Evolutionary conservation across 2,797 vertebrate genomes (phyloP).

Genomic region (Typhlichthys subterraneus): DNA sequence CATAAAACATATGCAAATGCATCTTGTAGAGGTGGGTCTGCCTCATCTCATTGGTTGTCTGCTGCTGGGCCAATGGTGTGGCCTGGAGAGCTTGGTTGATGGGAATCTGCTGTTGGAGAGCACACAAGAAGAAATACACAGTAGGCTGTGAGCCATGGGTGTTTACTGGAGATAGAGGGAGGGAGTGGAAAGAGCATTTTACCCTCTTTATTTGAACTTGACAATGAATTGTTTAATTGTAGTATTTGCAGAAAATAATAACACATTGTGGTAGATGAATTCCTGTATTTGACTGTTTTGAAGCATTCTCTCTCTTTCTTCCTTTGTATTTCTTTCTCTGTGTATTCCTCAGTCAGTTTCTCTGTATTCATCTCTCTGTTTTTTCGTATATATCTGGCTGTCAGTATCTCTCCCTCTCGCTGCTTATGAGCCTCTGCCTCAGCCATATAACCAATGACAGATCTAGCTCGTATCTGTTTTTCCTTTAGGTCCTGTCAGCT

Average conservation of each 20-base stretch:
- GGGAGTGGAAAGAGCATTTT: constrained; percentile 18
- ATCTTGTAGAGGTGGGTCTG: background rate
- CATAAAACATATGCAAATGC: no score
- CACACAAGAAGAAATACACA: constrained; percentile 44
- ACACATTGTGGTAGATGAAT: background rate
- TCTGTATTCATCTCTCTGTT: constrained; percentile 1
- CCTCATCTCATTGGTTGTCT: constrained; percentile 36
- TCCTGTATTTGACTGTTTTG: constrained; percentile 23
- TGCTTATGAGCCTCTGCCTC: constrained; percentile 33
- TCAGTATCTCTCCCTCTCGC: constrained; percentile 12
- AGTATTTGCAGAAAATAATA: background rate
- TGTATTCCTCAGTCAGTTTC: constrained; percentile 1
- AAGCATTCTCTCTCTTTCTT: constrained; percentile 3
- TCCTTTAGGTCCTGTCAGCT: constrained; percentile 62
- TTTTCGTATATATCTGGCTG: constrained; percentile 1
- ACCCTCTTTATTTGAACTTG: no score
- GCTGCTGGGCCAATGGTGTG: constrained; percentile 46
- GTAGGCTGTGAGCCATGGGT: constrained; percentile 30
- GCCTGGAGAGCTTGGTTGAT: constrained; percentile 62
- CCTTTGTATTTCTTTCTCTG: background rate
- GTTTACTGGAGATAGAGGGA: constrained; percentile 40
- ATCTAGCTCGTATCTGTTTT: constrained; percentile 67
- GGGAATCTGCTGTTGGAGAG: constrained; percentile 63
- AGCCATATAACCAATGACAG: constrained; percentile 59
- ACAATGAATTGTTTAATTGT: background rate